Evolutionary conservation across 2,113 vertebrate species (phyloP), one percentile per base, ranked within the genome.

Genomic region (Pontoporia blainvillei): DNA sequence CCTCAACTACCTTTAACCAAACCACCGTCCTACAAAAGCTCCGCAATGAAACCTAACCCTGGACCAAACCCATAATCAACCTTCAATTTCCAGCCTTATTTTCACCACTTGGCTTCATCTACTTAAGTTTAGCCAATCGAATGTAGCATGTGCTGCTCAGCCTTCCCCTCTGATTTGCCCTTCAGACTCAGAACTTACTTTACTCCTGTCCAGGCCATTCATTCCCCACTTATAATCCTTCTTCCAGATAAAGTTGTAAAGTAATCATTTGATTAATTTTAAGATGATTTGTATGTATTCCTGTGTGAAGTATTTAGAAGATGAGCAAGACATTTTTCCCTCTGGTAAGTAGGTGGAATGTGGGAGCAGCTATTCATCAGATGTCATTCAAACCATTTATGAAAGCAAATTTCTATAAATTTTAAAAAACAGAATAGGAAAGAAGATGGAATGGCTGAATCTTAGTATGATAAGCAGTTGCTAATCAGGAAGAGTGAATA

Each of bases 111-210:
- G 11, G 4, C n/a, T 57, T 92, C 41, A 17, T n/a, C n/a, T 23
- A 4, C 44, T 25, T 31, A 46, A 23, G 23, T 57, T 72, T 46
- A 89, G n/a, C 13, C 57, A 31, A 0, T 41, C 9, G 31, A 1
- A 10, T 27, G 14, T 2, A 36, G 13, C 3, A 21, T 1, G 12
- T 25, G 25, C 46, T 46, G 23, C 17, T 8, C 1, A 13, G 31
- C 34, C 57, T 39, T 76, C 23, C 21, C 27, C 52, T 88, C 75
- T 54, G 5, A 15, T 62, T 88, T 59, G 23, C 41, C 29, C n/a
- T 76, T 61, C 61, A 81, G 29, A 62, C 21, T 44, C 54, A 86
- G 12, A 10, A 27, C 18, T 25, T 34, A 7, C 21, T 66, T 8
- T 82, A 3, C 18, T 73, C 15, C 9, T 64, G 34, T 59, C 36